These are phyloP conservation scores for Amniataba percoides DNA, from an alignment of 2,797 vertebrate genomes.

Conservation along the genomic window DNA sequence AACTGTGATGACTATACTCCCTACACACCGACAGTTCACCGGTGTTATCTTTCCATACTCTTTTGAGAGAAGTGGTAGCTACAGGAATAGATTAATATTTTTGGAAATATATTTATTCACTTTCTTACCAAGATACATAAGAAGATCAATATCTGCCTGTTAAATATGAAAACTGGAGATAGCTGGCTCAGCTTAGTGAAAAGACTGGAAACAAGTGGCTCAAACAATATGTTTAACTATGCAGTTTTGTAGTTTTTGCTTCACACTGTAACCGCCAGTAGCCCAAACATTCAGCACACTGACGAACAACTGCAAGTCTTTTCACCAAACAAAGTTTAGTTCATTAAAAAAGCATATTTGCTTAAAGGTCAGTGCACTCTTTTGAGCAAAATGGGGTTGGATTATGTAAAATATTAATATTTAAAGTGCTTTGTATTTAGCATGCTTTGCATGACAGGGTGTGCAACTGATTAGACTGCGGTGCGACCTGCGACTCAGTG, in stretches of 20 bases:
- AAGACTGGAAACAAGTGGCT: no score
- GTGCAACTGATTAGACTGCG: constrained; percentile 35
- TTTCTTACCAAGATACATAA: background rate
- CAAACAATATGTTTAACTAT: background rate
- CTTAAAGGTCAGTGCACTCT: constrained; percentile 62
- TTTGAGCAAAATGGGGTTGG: constrained; percentile 50
- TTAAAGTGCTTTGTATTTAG: constrained; percentile 54
- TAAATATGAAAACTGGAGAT: background rate
- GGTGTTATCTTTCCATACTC: background rate
- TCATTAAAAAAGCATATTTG: constrained; percentile 57
- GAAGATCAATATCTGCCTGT: background rate
- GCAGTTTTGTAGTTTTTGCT: constrained; percentile 12
- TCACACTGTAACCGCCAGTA: constrained; percentile 18
- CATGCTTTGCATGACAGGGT: constrained; percentile 49
- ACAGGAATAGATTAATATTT: background rate
- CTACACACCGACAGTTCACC: background rate
- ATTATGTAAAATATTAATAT: constrained; percentile 55
- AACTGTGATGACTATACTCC: constrained; percentile 27
- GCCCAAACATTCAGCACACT: constrained; percentile 15
- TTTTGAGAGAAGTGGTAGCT: background rate
- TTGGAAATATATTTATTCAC: background rate
- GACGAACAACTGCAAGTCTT: constrained; percentile 24
- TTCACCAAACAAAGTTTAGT: constrained; percentile 44
- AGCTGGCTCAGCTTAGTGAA: no score
- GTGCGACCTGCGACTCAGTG: constrained; percentile 41